Base-by-base conservation (phyloP, 2,888 invertebrate genomes). In the Leucania comma region DNA sequence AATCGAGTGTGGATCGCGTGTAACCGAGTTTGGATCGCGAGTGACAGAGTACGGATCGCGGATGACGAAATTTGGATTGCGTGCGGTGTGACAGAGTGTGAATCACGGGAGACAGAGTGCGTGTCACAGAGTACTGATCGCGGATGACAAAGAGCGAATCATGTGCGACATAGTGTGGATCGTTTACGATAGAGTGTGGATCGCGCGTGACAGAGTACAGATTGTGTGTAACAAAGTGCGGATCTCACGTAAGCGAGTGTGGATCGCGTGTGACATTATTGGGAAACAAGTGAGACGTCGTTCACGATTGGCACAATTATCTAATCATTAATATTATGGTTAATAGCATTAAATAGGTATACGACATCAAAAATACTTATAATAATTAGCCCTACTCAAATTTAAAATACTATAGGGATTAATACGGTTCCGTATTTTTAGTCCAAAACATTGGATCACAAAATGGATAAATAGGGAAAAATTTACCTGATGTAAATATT, bases 301-400 rank as follows among this genome's bases (percentile, higher is more conserved):
- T 64, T 67, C 53, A 62, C 63, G 46, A 59, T 82, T 84, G 82
- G 83, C 82, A 83, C 82, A 76, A 68, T 63, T 61, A 57, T 50
- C 46, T 78, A 76, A 75, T 71, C 8, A 53, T 26, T 72, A 35
- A 53, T 35, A 24, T 20, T 14, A 8, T 68, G 57, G 20, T 67
- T 74, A 67, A 71, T 67, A 75, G 62, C 72, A 69, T 64, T 78
- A 75, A 72, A 54, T 75, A 75, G 67, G 66, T 85, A 86, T 81
- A 87, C 74, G 72, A 85, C 84, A 84, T 87, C 88, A 88, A 89
- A 89, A 88, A 88, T 87, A 87, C 78, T 61, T 81, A 42, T 42
- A 42, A 75, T 80, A 75, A 66, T 72, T 84, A 62, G 64, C 75
- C 48, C 54, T 80, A 76, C 54, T 62, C 35, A 63, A 77, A 68